Conservation (phyloP, 1,140 invertebrate species). For the Zophobas atratus region DNA sequence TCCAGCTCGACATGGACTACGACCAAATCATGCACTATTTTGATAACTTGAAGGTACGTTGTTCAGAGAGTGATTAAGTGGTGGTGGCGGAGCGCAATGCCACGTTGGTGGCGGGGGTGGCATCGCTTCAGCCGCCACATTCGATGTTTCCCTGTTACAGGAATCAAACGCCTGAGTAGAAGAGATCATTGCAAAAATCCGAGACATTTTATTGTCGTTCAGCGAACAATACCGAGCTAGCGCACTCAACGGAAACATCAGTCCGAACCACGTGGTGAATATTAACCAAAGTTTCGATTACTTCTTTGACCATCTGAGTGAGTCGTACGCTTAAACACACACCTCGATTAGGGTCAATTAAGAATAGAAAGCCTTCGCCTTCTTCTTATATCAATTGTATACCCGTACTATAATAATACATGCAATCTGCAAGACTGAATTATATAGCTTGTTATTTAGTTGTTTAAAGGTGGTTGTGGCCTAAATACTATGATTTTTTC, state of each 20-base stretch:
- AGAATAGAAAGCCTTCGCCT: slow-evolving; percentile 43
- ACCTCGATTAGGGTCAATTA: slow-evolving; percentile 41
- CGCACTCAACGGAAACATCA: slow-evolving; percentile 69
- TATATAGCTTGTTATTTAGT: slow-evolving; percentile 50
- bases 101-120: background rate
- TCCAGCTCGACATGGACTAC: slow-evolving; percentile 93
- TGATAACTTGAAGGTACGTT: slow-evolving; percentile 91
- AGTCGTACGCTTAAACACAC: slow-evolving; percentile 71
- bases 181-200: slow-evolving; percentile 85
- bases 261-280: slow-evolving; percentile 69
- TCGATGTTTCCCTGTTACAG: slow-evolving; percentile 67
- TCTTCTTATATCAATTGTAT: slow-evolving; percentile 43
- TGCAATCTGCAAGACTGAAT: slow-evolving; percentile 49
- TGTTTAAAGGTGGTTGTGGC: slow-evolving; percentile 29
- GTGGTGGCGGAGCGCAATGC: background rate
- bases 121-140: background rate
- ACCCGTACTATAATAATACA: slow-evolving; percentile 49
- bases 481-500: slow-evolving; percentile 25
- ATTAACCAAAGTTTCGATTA: slow-evolving; percentile 71
- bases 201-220: slow-evolving; percentile 81
- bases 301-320: slow-evolving; percentile 74
- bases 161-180: slow-evolving; percentile 85
- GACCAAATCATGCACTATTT: slow-evolving; percentile 98
- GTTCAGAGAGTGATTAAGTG: background rate
- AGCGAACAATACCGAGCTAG: slow-evolving; percentile 77